phyloP scores from a whole-genome alignment of 2,797 vertebrate genomes.

The Crax fasciolata region DNA sequence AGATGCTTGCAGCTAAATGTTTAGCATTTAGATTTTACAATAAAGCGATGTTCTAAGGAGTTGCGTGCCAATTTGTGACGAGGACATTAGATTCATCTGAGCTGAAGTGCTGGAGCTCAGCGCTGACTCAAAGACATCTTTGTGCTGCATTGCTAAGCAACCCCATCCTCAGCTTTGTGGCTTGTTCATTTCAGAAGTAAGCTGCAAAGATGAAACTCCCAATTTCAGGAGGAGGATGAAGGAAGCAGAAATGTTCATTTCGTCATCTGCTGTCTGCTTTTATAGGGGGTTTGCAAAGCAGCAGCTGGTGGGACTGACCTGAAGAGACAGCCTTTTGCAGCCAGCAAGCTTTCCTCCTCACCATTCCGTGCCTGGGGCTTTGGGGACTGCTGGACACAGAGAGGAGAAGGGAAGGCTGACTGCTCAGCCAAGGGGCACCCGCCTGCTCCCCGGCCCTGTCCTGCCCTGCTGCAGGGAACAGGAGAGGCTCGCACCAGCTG shows the following conservation, averaged over 20 bases:
- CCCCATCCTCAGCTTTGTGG: slow-evolving; percentile 40
- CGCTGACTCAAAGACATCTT: slow-evolving; percentile 65
- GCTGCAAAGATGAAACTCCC: neutral
- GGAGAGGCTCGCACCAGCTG: too few relatives aligned
- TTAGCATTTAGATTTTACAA: slow-evolving; percentile 55
- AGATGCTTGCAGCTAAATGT: slow-evolving; percentile 28
- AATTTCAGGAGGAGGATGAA: neutral
- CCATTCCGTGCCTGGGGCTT: neutral
- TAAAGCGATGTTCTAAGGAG: slow-evolving; percentile 49
- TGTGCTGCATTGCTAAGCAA: slow-evolving; percentile 76
- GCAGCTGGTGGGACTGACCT: neutral
- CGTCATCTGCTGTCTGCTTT: neutral
- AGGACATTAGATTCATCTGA: slow-evolving; percentile 19
- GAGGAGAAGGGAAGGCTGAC: neutral
- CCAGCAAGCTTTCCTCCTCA: neutral
- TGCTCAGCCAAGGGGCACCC: neutral
- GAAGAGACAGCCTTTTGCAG: slow-evolving; percentile 7
- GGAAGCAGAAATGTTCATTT: neutral
- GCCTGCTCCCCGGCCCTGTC: neutral
- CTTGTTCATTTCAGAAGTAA: neutral
- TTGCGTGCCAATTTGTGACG: slow-evolving; percentile 60
- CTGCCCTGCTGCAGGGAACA: too few relatives aligned
- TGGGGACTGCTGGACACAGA: neutral
- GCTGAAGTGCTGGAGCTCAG: slow-evolving; percentile 46
- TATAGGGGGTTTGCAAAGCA: neutral